Evolutionary conservation across 1,140 invertebrate species (phyloP).

Genomic region (Drosophila novamexicana): DNA sequence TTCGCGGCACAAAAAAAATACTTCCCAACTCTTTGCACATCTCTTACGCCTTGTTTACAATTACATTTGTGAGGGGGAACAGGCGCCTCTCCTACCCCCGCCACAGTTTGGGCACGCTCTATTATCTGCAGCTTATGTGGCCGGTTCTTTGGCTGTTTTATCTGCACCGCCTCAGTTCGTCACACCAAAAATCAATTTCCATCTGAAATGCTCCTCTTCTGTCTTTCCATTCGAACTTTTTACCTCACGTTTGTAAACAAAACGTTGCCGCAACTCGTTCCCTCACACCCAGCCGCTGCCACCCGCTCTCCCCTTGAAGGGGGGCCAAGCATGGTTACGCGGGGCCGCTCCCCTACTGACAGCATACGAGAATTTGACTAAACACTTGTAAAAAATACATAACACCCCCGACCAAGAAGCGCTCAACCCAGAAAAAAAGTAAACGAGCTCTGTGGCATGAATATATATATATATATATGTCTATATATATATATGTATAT

Average conservation of each 20-base stretch:
- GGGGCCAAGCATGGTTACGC: conserved; percentile 2
- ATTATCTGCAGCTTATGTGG: conserved; percentile 8
- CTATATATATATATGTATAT: background rate
- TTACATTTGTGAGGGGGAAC: background rate
- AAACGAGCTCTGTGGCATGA: conserved; percentile 40
- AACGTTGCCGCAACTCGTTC: conserved; percentile 32
- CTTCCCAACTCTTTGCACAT: background rate
- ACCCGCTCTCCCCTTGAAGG: conserved; percentile 15
- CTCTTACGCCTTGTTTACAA: conserved; percentile 2
- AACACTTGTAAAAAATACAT: conserved; percentile 83
- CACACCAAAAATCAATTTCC: conserved; percentile 78
- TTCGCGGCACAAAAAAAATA: background rate
- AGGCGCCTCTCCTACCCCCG: background rate
- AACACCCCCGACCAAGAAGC: conserved; percentile 73
- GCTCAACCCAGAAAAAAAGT: conserved; percentile 51
- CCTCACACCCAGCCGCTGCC: background rate
- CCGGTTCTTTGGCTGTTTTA: conserved; percentile 15
- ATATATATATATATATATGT: conserved; percentile 1
- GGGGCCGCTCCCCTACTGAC: conserved; percentile 20
- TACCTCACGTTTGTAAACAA: conserved; percentile 76
- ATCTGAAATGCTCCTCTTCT: conserved; percentile 55
- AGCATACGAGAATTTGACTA: conserved; percentile 79
- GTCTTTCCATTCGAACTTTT: conserved; percentile 58
- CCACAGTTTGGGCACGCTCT: background rate
- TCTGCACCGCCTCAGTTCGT: conserved; percentile 60